phyloP scores from a whole-genome alignment of 2,888 invertebrate genomes.

The Lycophotia porphyrea region DNA sequence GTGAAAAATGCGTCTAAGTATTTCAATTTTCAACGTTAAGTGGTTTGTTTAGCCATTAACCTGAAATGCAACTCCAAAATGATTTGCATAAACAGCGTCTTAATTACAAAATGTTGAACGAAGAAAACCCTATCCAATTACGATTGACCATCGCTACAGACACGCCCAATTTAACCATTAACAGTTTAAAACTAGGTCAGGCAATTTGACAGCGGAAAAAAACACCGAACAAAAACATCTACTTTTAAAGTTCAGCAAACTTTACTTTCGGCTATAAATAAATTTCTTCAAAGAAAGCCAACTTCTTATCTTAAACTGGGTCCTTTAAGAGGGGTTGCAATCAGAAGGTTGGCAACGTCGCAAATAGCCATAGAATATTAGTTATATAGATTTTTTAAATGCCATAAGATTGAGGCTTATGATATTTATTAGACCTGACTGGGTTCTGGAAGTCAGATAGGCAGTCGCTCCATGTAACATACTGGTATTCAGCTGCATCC shows the following conservation, averaged over 20 bases:
- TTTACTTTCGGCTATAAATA: conserved; percentile 9
- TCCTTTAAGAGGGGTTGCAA: neutral
- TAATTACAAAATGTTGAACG: neutral
- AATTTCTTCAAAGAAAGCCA: neutral
- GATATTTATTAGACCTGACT: too few species aligned
- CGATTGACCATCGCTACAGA: neutral
- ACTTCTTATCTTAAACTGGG: conserved; percentile 1
- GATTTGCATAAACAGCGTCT: neutral
- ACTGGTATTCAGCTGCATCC: too few species aligned
- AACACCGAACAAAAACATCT: neutral
- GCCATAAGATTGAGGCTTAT: too few species aligned
- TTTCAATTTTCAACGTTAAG: neutral
- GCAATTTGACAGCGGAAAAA: neutral
- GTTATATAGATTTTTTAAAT: too few species aligned
- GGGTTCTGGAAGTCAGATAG: too few species aligned
- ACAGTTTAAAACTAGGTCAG: conserved; percentile 32
- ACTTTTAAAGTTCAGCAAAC: conserved; percentile 6
- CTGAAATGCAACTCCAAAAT: neutral
- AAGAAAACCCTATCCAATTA: neutral
- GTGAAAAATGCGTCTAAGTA: neutral
- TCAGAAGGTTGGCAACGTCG: neutral
- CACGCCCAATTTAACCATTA: conserved; percentile 6
- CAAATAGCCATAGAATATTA: neutral
- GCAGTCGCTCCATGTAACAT: too few species aligned
- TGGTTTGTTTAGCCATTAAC: neutral